A percentile compares a stretch with the other conserved stretches of the same genome.
phyloP scores from a whole-genome alignment of 2,113 vertebrate species.

The Ardeotis arabs region DNA sequence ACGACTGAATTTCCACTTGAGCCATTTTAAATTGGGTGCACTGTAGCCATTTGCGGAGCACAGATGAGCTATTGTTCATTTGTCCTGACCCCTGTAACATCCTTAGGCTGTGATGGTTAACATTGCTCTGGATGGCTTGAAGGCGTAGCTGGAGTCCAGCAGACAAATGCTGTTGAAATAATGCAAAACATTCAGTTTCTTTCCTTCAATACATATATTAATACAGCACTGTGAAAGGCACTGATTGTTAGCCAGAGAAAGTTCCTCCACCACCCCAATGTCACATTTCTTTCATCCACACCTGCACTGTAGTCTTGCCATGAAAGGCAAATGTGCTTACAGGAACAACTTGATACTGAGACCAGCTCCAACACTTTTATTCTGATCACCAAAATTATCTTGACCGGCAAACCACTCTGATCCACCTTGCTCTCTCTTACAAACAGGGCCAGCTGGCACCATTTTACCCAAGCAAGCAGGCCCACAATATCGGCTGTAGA shows the following conservation, averaged over 20 bases:
- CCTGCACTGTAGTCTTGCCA: not conserved
- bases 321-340: not conserved
- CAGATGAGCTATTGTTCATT: conserved; percentile 80
- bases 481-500: not conserved
- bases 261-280: not conserved
- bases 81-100: conserved; percentile 78
- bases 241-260: not conserved
- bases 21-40: conserved; percentile 99
- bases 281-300: not conserved
- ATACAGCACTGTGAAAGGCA: not conserved
- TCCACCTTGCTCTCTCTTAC: not conserved
- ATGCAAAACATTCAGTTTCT: not conserved
- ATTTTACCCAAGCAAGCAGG: not conserved
- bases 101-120: conserved; percentile 93
- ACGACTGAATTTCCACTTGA: conserved; percentile 99
- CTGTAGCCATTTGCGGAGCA: conserved; percentile 96
- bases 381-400: not conserved
- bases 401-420: not conserved
- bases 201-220: not conserved
- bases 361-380: not conserved
- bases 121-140: conserved; percentile 97
- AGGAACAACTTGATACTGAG: not conserved
- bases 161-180: conserved; percentile 88
- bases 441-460: not conserved
- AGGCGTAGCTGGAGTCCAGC: conserved; percentile 95